A percentile compares a stretch with the other conserved stretches of the same genome.
Conservation (phyloP, 2,113 vertebrate genomes). For the Tenebrosternarchus preto region DNA sequence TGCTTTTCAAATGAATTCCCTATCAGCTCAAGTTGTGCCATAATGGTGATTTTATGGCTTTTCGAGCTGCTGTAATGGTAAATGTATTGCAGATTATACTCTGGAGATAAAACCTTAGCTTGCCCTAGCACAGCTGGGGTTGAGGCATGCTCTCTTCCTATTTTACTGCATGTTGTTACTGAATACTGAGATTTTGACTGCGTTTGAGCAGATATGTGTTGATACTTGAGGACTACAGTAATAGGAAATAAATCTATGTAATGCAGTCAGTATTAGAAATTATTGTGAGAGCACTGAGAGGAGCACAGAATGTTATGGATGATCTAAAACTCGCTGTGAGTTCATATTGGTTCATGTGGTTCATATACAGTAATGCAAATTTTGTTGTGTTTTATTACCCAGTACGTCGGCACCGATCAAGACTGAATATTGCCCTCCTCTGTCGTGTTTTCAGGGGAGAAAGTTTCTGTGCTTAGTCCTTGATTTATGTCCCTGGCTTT, state of each 20-base stretch:
- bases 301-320: not conserved
- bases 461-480: slow-evolving; percentile 47
- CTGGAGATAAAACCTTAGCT: slow-evolving; percentile 44
- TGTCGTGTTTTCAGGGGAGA: slow-evolving; percentile 32
- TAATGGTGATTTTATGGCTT: slow-evolving; percentile 56
- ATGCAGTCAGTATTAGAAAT: not conserved
- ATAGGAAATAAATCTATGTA: not conserved
- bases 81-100: slow-evolving; percentile 49
- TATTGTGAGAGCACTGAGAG: not conserved
- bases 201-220: not conserved
- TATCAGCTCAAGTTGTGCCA: slow-evolving; percentile 51
- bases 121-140: slow-evolving; percentile 13
- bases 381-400: slow-evolving; percentile 29
- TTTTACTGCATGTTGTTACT: not conserved
- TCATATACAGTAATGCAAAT: slow-evolving; percentile 14
- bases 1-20: slow-evolving; percentile 52
- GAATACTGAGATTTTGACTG: not conserved
- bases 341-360: not conserved
- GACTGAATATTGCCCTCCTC: slow-evolving; percentile 10
- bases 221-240: not conserved
- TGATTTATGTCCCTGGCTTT: slow-evolving; percentile 56
- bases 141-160: not conserved
- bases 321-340: not conserved
- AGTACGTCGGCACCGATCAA: not conserved
- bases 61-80: slow-evolving; percentile 46